These are phyloP conservation scores for Poeciliopsis occidentalis DNA, from an alignment of 2,113 vertebrate genomes.

Conservation along the genomic window DNA sequence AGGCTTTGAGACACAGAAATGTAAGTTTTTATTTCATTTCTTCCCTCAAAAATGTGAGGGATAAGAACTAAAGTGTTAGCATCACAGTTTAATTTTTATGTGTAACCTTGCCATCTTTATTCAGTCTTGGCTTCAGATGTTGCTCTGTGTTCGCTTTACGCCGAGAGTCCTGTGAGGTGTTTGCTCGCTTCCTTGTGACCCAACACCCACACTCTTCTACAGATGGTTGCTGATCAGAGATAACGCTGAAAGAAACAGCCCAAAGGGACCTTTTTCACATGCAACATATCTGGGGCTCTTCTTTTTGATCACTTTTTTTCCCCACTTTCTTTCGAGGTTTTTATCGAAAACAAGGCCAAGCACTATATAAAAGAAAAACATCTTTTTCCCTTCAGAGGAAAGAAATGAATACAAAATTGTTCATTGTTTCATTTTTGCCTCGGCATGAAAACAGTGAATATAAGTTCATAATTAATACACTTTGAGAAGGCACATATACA, in stretches of 20 bases:
- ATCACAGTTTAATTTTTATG: background rate
- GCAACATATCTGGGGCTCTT: constrained; percentile 5
- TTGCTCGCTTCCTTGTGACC: constrained; percentile 16
- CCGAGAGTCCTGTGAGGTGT: constrained; percentile 1
- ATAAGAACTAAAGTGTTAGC: too few relatives aligned
- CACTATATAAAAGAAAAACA: background rate
- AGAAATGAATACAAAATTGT: background rate
- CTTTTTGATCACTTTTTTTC: background rate
- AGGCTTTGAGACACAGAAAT: too few relatives aligned
- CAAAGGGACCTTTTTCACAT: constrained; percentile 3
- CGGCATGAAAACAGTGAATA: too few relatives aligned
- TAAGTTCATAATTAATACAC: too few relatives aligned
- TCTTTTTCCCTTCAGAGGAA: background rate
- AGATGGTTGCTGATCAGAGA: constrained; percentile 30
- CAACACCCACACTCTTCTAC: constrained; percentile 1
- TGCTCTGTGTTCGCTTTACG: constrained; percentile 11
- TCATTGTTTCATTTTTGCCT: background rate
- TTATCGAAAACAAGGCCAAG: background rate
- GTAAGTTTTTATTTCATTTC: background rate
- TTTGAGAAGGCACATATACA: too few relatives aligned
- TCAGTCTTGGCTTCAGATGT: background rate
- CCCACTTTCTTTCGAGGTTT: background rate
- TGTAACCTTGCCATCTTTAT: background rate
- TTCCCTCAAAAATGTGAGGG: background rate
- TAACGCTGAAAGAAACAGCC: constrained; percentile 33